A percentile compares a stretch with the other conserved stretches of the same genome.
These are phyloP conservation scores for Melanchra persicariae DNA, from an alignment of 2,888 invertebrate genomes.

Conservation along the genomic window DNA sequence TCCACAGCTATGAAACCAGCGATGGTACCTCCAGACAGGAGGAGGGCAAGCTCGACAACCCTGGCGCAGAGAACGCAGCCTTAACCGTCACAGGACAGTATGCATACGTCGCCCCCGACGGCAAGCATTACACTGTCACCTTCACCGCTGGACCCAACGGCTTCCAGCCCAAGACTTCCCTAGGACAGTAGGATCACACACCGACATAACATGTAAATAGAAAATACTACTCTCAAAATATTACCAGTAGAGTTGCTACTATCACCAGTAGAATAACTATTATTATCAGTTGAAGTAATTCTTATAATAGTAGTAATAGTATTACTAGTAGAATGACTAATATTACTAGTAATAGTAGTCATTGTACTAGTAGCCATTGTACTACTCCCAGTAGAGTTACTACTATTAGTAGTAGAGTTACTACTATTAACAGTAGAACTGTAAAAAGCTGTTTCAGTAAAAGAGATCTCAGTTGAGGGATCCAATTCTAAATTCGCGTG, in stretches of 20 bases:
- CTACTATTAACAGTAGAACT: constrained; percentile 41
- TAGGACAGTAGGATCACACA: constrained; percentile 80
- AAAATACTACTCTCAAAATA: constrained; percentile 65
- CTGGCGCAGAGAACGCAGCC: constrained; percentile 92
- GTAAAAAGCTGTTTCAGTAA: constrained; percentile 53
- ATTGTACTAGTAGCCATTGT: too few relatives aligned
- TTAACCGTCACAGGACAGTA: constrained; percentile 92
- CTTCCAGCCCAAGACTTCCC: constrained; percentile 90
- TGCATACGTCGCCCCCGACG: constrained; percentile 92
- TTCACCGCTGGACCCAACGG: constrained; percentile 92
- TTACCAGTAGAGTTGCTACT: constrained; percentile 16
- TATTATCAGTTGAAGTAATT: constrained; percentile 43
- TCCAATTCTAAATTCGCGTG: constrained; percentile 81
- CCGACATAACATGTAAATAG: constrained; percentile 61
- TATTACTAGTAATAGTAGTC: constrained; percentile 45
- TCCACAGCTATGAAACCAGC: constrained; percentile 92
- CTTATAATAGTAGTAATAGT: constrained; percentile 38
- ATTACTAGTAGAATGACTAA: constrained; percentile 18
- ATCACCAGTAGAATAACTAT: constrained; percentile 17
- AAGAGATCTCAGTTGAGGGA: constrained; percentile 77
- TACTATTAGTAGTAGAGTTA: constrained; percentile 31
- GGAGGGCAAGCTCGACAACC: constrained; percentile 92
- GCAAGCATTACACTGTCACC: constrained; percentile 92
- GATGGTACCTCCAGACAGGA: constrained; percentile 92
- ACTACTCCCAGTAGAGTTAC: constrained; percentile 46